Base-by-base conservation (phyloP, 2,113 vertebrate genomes). In the Motacilla tschutschensis region DNA sequence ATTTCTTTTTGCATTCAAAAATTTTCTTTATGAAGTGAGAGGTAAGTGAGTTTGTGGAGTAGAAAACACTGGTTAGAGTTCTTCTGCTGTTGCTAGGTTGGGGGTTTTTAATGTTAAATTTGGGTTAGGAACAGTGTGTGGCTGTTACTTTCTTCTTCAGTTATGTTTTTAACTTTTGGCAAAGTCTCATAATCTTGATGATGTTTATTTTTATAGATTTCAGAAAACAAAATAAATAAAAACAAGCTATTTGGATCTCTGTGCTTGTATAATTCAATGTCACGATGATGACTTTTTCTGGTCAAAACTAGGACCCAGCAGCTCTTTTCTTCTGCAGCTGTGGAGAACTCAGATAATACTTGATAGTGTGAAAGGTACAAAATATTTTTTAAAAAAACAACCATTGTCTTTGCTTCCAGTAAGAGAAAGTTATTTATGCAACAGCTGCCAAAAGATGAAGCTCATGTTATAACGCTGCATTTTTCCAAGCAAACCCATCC, bases 141-240 rank as follows among this genome's bases (percentile, higher is more conserved):
- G 29, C 60, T 86, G 43, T 55, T 89, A 60, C 69, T 78, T 78
- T 89, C 54, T 89, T 78, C n/a, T 91, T 82, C 78, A 83, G 31
- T 66, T 87, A 16, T 82, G 90, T 92, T 91, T 94, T 87, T 88
- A 90, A 74, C 86, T 93, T 91, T 38, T 90, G 84, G 63, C 41
- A 40, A 66, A 79, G 44, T 73, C 29, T 60, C 29, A n/a, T 28
- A 8, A 9, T 51, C 18, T 84, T 81, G 63, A 71, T 81, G 50
- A 83, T 83, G 19, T 47, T 91, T 86, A 48, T 82, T 79, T 93
- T 90, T 57, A 57, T 48, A 76, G 72, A 88, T 76, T 83, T 82
- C 38, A 77, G 63, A 79, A 79, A 84, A 50, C 47, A 83, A 84
- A 92, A 73, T 79, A 95, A 86, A 82, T 86, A 70, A 86, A 92